Evolutionary conservation across 2,113 vertebrate species (phyloP).

Genomic region (Syngnathus floridae): DNA sequence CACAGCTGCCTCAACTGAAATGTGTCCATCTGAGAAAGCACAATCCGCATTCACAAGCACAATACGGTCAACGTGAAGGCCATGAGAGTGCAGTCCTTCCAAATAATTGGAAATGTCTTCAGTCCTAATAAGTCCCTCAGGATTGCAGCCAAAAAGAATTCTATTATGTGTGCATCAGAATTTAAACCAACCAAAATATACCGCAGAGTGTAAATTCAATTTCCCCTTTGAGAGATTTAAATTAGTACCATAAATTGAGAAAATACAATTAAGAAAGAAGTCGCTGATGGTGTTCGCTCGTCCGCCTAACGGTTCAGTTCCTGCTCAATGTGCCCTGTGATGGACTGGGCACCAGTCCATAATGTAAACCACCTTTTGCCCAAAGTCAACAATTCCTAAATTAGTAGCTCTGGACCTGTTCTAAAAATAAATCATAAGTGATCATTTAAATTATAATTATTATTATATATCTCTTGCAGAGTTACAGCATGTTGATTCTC

Average conservation of each 20-base stretch:
- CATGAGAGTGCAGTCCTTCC: conserved; percentile 24
- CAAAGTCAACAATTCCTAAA: no score
- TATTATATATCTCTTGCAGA: no score
- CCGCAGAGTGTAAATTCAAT: neutral
- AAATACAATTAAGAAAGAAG: neutral
- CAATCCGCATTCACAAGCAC: neutral
- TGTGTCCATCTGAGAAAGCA: neutral
- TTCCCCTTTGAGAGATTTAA: neutral
- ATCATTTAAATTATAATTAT: neutral
- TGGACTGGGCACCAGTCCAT: neutral
- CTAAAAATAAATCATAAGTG: neutral
- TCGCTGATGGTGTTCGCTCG: neutral
- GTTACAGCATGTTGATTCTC: neutral
- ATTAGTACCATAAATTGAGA: conserved; percentile 2
- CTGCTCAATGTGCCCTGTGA: neutral
- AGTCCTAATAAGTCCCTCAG: conserved; percentile 17
- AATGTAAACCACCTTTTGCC: neutral
- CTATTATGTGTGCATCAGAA: neutral
- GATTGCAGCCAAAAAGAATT: conserved; percentile 27
- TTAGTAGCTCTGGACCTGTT: neutral
- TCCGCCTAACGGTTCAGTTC: neutral
- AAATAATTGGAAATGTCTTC: conserved; percentile 15
- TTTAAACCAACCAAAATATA: neutral
- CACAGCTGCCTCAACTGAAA: conserved; percentile 14
- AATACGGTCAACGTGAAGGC: conserved; percentile 5